Conservation (phyloP, 1,140 invertebrate species). For the Periplaneta americana region DNA sequence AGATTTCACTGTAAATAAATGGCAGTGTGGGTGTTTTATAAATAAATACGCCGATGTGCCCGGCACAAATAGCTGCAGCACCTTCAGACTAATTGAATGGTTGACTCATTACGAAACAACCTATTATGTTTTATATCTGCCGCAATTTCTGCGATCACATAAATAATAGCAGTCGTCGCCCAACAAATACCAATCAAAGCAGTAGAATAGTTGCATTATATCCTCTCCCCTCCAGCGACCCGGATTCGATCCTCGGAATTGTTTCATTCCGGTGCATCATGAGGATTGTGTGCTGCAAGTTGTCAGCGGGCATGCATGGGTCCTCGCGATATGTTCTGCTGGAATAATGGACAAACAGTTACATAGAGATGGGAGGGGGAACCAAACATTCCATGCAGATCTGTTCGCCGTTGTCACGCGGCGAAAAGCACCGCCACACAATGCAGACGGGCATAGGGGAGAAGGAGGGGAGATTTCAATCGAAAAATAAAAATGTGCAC, state of each 20-base stretch:
- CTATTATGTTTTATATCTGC: background rate
- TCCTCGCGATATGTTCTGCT: constrained; percentile 5
- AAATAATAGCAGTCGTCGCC: background rate
- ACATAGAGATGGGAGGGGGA: background rate
- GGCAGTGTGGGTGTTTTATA: no score
- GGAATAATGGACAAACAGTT: constrained; percentile 11
- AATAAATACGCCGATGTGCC: no score
- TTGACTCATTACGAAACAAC: background rate
- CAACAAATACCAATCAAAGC: background rate
- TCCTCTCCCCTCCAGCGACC: background rate
- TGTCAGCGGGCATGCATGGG: background rate
- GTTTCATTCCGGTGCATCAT: background rate
- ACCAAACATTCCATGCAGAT: constrained; percentile 4
- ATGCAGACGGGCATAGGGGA: background rate
- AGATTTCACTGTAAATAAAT: no score
- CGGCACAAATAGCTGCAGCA: no score
- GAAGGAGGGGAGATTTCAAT: background rate
- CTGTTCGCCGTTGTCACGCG: background rate
- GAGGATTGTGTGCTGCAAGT: background rate
- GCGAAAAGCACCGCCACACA: background rate
- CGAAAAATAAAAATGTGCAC: constrained; percentile 5
- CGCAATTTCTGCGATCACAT: background rate
- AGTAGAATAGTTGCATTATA: background rate
- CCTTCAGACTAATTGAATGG: background rate
- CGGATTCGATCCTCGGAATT: background rate